A percentile compares a stretch with the other conserved stretches of the same genome.
phyloP scores from a whole-genome alignment of 2,888 invertebrate genomes.

The Drosophila nigritarsus region DNA sequence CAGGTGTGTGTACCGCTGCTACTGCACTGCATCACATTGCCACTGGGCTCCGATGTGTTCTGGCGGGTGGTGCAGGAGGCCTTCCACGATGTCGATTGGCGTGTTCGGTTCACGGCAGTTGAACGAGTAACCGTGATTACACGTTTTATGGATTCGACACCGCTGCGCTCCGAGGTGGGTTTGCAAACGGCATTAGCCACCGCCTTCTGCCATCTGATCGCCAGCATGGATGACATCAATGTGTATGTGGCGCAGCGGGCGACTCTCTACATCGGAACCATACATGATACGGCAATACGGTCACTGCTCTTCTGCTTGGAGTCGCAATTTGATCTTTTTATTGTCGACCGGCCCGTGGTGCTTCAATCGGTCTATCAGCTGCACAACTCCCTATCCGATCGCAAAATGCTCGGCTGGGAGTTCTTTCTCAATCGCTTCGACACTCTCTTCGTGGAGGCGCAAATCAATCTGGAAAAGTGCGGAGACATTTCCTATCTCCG shows the following conservation, averaged over 20 bases:
- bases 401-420: slow-evolving; percentile 97
- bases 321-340: slow-evolving; percentile 98
- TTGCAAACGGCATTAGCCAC: slow-evolving; percentile 97
- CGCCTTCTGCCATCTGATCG: slow-evolving; percentile 98
- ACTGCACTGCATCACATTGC: slow-evolving; percentile 96
- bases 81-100: slow-evolving; percentile 96
- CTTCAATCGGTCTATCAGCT: slow-evolving; percentile 97
- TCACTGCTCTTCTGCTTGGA: slow-evolving; percentile 96
- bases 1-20: slow-evolving; percentile 96
- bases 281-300: slow-evolving; percentile 95
- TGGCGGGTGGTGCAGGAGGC: slow-evolving; percentile 98
- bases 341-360: slow-evolving; percentile 98
- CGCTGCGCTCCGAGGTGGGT: slow-evolving; percentile 92
- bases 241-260: slow-evolving; percentile 97
- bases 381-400: slow-evolving; percentile 95
- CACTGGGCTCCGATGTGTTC: slow-evolving; percentile 97
- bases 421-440: slow-evolving; percentile 99
- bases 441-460: slow-evolving; percentile 97
- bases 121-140: slow-evolving; percentile 97
- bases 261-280: slow-evolving; percentile 95
- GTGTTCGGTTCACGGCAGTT: slow-evolving; percentile 96
- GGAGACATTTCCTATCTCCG: slow-evolving; percentile 93
- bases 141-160: slow-evolving; percentile 95
- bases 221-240: slow-evolving; percentile 97
- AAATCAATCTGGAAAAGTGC: slow-evolving; percentile 93